Conservation (phyloP, 2,113 vertebrate genomes). For the Toxotes jaculatrix region DNA sequence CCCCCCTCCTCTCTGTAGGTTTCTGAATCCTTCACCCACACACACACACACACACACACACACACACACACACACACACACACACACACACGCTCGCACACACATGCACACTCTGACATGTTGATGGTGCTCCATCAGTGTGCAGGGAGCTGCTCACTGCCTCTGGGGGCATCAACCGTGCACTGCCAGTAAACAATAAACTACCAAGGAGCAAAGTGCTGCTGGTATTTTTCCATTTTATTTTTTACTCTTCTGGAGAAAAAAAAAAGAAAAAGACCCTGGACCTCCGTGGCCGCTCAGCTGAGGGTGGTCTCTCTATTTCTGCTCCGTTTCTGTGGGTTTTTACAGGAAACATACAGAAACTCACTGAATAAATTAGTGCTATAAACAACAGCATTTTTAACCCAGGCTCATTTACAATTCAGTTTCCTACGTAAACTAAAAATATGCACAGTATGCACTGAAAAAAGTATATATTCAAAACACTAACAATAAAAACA, state of each 20-base stretch:
- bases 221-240: background rate
- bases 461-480: too few relatives aligned
- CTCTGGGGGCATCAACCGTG: conserved; percentile 16
- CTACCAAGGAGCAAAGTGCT: conserved; percentile 22
- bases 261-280: background rate
- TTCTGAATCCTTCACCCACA: background rate
- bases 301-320: background rate
- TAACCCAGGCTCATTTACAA: conserved; percentile 3
- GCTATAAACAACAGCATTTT: background rate
- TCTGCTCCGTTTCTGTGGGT: background rate
- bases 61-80: background rate
- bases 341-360: background rate
- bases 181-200: conserved; percentile 40
- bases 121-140: conserved; percentile 21
- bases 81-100: background rate
- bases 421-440: background rate
- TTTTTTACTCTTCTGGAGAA: conserved; percentile 16
- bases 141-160: conserved; percentile 7
- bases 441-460: background rate
- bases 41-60: background rate
- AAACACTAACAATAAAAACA: background rate
- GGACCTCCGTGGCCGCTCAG: background rate
- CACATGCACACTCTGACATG: background rate
- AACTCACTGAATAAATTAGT: background rate
- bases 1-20: background rate